Conservation (phyloP, 2,113 vertebrate genomes). For the Malurus melanocephalus region DNA sequence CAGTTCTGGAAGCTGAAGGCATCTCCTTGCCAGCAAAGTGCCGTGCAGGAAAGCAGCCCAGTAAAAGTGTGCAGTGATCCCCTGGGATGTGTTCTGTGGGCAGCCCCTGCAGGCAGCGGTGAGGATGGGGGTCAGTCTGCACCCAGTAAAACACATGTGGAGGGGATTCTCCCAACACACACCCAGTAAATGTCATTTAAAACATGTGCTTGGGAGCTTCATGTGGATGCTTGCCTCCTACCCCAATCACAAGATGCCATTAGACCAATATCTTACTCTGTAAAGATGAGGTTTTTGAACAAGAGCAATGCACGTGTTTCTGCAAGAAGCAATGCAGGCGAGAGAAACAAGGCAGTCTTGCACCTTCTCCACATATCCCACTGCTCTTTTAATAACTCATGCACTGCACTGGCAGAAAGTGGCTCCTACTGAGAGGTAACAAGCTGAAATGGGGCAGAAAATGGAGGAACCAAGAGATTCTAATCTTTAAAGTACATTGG, state of each 20-base stretch:
- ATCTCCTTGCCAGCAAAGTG: background rate
- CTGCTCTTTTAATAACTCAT: conserved; percentile 15
- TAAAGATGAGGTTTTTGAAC: rapidly evolving
- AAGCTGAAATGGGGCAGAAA: conserved; percentile 18
- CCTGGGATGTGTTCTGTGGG: rapidly evolving
- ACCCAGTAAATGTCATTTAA: rapidly evolving
- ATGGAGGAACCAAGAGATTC: conserved; percentile 33
- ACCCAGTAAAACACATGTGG: rapidly evolving
- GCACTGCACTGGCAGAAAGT: background rate
- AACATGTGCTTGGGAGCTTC: background rate
- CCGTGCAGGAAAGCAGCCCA: background rate
- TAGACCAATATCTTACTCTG: background rate
- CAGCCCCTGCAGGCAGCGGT: rapidly evolving
- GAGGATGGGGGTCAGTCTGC: background rate
- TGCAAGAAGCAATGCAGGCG: background rate
- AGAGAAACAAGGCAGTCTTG: background rate
- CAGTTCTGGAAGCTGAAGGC: conserved; percentile 1
- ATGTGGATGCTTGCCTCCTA: rapidly evolving
- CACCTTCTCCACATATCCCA: background rate
- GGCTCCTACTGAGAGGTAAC: conserved; percentile 1
- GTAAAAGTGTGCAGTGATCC: background rate
- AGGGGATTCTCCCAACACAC: rapidly evolving
- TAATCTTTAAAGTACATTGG: conserved; percentile 23
- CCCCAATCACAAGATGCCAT: background rate
- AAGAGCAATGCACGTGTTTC: background rate